Conservation (phyloP, 1,140 invertebrate genomes). For the Melipona quadrifasciata region DNA sequence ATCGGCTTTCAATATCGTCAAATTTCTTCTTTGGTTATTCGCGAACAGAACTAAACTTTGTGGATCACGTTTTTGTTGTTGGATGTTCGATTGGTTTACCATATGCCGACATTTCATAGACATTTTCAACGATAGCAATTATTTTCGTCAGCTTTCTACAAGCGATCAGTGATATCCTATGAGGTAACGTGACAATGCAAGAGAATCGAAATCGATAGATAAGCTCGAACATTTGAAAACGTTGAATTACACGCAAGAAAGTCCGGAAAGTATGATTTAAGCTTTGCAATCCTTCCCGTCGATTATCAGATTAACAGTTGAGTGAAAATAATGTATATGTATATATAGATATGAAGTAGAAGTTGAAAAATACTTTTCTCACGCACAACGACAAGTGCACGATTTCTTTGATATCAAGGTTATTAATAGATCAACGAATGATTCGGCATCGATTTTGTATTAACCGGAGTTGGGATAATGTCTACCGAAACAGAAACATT, state of each 20-base stretch:
- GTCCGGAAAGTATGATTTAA: background rate
- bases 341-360: background rate
- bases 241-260: background rate
- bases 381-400: background rate
- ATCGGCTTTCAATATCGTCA: conserved; percentile 24
- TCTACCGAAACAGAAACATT: background rate
- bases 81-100: background rate
- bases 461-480: background rate
- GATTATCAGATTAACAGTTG: background rate
- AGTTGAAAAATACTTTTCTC: background rate
- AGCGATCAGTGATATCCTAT: conserved; percentile 48
- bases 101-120: conserved; percentile 22
- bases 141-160: conserved; percentile 55
- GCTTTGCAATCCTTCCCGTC: background rate
- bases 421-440: too few species aligned
- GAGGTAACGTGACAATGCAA: conserved; percentile 43
- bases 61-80: background rate
- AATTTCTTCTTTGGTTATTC: background rate
- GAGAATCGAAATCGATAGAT: conserved; percentile 20
- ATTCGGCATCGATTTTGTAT: background rate
- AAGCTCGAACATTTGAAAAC: conserved; percentile 6
- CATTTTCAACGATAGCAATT: conserved; percentile 64
- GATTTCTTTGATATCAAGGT: background rate
- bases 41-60: background rate
- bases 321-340: background rate